Evolutionary conservation across 2,888 invertebrate species (phyloP), one percentile per base, ranked within the genome.

Genomic region (Ormyrus rosae): DNA sequence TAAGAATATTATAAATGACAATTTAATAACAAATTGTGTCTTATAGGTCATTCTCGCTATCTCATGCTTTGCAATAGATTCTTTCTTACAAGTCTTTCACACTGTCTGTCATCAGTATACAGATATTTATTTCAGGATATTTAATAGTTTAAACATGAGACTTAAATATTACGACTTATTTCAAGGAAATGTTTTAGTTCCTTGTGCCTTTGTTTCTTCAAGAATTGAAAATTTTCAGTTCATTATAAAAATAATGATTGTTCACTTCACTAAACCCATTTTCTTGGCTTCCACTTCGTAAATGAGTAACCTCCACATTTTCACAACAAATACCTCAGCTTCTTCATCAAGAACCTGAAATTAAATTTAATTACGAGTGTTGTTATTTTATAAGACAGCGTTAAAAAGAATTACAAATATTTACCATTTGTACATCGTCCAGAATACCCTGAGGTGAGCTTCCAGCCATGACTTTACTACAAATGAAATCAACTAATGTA

Each of bases 261-360:
- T 75, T 92, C 93, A 94, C 92, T 96, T 96, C 86, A 95, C 95
- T 91, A 98, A 93, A 84, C 98, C 98, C 90, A 96, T 93, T 91
- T 98, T 98, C 92, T 99, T 99, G 79, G 99, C 98, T 93, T 99
- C 99, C 86, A 99, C 97, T 94, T 99, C 99, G 92, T 99, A 99
- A 88, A 99, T 99, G 84, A 99, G 94, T 88, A 99, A 93, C 86
- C 99, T 94, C 99, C 99, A 99, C 98, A 99, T 98, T 94, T 99
- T 99, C 84, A 99, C 98, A 87, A 99, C 99, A 93, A 99, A 99
- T 85, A 99, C 98, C 92, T 99, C 99, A 5, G 99, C 99, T 92
- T 99, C 99, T 91, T 99, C 99, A 91, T 99, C 99, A 88, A 99
- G 93, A 85, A 99, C 98, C 99, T 99, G 91, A 5, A 90, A 91